Evolutionary conservation across 2,888 invertebrate species (phyloP), one percentile per base, ranked within the genome.

Genomic region (Caenorhabditis macrosperma): DNA sequence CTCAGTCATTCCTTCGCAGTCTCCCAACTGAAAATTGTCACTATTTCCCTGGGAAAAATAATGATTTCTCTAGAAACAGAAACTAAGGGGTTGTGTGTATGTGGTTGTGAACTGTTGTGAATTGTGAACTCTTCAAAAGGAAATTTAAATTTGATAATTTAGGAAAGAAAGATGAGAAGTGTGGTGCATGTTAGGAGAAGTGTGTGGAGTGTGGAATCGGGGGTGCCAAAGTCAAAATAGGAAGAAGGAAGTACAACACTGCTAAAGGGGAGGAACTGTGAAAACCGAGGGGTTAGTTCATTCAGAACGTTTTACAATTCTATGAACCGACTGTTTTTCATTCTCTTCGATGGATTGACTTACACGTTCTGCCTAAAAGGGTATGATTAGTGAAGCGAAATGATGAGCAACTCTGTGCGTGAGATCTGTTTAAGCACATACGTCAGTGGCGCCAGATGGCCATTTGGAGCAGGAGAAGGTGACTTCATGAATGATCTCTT

Each of bases 391-490:
- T 64, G 28, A 54, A 59, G 24, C 48, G 38, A 38, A 64, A 54
- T 33, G 30, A 26, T n/a, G n/a, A 63, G 20, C 9, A 41, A 66
- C 22, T 48, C 26, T 33, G n/a, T 30, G 35, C 22, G 7, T 10
- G 7, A 10, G 9, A 35, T 7, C 28, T 12, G n/a, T 38, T n/a
- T 12, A 5, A 20, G 12, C 60, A 80, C 82, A 30, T 44, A 85
- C 86, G 68, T 86, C 86, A 17, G 86, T 86, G 0, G 86, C 86
- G 22, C 86, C 86, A n/a, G 85, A 85, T 28, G 86, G 86, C 86
- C 86, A 86, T 81, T 86, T 86, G 17, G 81, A 76, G 22, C 84
- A 81, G 0, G 86, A 86, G 64, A 85, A 86, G 1, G 86, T 82
- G 52, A 86, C 85, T 63, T 83, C 85, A 24, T 83, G 81, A 0